A percentile compares a stretch with the other conserved stretches of the same genome.
Conservation (phyloP, 2,888 invertebrate species). For the Lasioglossum leucozonium region DNA sequence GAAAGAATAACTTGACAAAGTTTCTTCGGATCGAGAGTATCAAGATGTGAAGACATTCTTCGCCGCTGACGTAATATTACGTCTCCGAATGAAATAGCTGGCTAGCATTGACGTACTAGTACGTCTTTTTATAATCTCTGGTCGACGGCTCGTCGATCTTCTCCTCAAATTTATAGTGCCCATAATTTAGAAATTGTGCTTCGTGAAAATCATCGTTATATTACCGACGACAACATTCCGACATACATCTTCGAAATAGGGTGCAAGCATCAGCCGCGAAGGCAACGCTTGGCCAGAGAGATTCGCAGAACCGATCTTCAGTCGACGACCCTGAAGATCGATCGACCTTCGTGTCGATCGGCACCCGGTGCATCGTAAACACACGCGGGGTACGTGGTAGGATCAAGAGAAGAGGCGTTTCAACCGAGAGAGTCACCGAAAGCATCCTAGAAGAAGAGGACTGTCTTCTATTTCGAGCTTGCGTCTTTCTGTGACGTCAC, state of each 20-base stretch:
- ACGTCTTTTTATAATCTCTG: not conserved
- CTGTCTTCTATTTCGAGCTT: slow-evolving; percentile 81
- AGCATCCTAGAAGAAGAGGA: slow-evolving; percentile 73
- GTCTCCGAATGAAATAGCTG: not conserved
- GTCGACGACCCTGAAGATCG: slow-evolving; percentile 54
- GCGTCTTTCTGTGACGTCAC: slow-evolving; percentile 81
- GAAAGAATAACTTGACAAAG: not conserved
- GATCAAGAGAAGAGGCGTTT: slow-evolving; percentile 61
- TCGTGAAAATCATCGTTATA: not conserved
- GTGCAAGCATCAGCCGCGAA: not conserved
- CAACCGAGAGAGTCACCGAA: slow-evolving; percentile 57
- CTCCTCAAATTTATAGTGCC: not conserved
- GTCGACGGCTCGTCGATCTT: not conserved
- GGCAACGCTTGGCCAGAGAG: not conserved
- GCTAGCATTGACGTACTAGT: not conserved
- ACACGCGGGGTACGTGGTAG: slow-evolving; percentile 65
- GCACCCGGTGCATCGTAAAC: slow-evolving; percentile 67
- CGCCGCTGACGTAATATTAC: not conserved
- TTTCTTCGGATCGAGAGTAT: not conserved
- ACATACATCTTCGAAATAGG: not conserved
- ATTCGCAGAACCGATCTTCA: not conserved
- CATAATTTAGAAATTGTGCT: not conserved
- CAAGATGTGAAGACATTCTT: not conserved
- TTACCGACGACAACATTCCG: not conserved
- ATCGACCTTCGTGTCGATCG: slow-evolving; percentile 68